phyloP scores from a whole-genome alignment of 2,888 invertebrate genomes.

The Myopa testacea region DNA sequence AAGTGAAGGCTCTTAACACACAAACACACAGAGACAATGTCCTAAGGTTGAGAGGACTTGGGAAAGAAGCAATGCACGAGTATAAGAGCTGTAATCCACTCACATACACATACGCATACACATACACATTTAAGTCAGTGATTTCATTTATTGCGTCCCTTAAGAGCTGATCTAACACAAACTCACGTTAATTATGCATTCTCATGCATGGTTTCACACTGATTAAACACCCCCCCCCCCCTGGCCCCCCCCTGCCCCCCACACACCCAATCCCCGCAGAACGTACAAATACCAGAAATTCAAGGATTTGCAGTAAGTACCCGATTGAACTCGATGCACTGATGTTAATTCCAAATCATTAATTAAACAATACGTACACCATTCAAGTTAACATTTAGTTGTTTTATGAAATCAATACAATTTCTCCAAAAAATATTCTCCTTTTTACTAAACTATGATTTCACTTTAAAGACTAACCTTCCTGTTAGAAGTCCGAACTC shows the following conservation, averaged over 20 bases:
- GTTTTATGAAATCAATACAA: too few relatives aligned
- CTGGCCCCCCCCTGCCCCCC: not conserved
- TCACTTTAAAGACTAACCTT: too few relatives aligned
- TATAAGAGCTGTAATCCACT: not conserved
- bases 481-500: too few relatives aligned
- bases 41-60: too few relatives aligned
- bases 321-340: not conserved
- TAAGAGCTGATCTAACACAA: not conserved
- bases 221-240: not conserved
- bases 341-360: not conserved
- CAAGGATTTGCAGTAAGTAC: not conserved
- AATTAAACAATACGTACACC: not conserved
- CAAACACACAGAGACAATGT: not conserved
- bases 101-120: slow-evolving; percentile 7
- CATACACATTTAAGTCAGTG: not conserved
- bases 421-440: too few relatives aligned
- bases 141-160: not conserved
- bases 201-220: not conserved
- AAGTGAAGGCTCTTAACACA: not conserved
- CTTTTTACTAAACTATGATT: too few relatives aligned
- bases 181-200: slow-evolving; percentile 1
- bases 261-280: not conserved
- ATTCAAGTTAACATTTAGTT: too few relatives aligned
- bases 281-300: not conserved
- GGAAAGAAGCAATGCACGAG: too few relatives aligned